phyloP scores from a whole-genome alignment of 1,140 invertebrate genomes.

The Nymphalis io region DNA sequence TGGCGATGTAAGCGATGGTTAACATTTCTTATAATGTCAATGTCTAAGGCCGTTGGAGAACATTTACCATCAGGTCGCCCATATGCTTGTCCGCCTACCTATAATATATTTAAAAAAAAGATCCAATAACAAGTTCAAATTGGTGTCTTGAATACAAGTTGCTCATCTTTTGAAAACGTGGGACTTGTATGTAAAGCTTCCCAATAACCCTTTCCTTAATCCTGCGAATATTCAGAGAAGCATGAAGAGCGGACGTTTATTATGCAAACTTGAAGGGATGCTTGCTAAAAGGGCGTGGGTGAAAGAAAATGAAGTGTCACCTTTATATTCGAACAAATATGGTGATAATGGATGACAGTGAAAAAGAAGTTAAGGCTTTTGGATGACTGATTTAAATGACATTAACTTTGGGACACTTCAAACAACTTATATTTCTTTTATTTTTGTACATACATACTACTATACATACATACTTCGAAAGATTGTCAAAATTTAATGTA shows the following conservation, averaged over 20 bases:
- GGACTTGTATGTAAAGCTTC: conserved; percentile 29
- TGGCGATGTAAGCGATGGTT: too few relatives aligned
- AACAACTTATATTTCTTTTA: too few relatives aligned
- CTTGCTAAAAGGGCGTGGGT: conserved; percentile 37
- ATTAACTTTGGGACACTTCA: too few relatives aligned
- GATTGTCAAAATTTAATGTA: too few relatives aligned
- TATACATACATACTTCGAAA: too few relatives aligned
- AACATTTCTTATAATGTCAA: too few relatives aligned
- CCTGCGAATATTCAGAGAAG: conserved; percentile 38
- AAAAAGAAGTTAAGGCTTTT: neutral
- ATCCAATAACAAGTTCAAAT: neutral
- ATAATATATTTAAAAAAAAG: neutral
- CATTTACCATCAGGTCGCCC: too few relatives aligned
- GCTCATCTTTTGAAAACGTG: conserved; percentile 26
- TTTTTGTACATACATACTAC: too few relatives aligned
- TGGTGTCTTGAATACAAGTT: conserved; percentile 1
- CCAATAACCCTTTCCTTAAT: conserved; percentile 33
- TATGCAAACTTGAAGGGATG: conserved; percentile 52
- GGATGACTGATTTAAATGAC: too few relatives aligned
- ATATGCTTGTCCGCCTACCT: too few relatives aligned
- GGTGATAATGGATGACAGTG: conserved; percentile 35
- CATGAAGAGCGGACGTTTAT: conserved; percentile 43
- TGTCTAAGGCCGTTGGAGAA: too few relatives aligned
- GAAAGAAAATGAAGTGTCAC: conserved; percentile 63
- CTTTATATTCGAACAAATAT: conserved; percentile 51